Evolutionary conservation across 2,888 invertebrate species (phyloP).

Genomic region (Argyresthia albistria): DNA sequence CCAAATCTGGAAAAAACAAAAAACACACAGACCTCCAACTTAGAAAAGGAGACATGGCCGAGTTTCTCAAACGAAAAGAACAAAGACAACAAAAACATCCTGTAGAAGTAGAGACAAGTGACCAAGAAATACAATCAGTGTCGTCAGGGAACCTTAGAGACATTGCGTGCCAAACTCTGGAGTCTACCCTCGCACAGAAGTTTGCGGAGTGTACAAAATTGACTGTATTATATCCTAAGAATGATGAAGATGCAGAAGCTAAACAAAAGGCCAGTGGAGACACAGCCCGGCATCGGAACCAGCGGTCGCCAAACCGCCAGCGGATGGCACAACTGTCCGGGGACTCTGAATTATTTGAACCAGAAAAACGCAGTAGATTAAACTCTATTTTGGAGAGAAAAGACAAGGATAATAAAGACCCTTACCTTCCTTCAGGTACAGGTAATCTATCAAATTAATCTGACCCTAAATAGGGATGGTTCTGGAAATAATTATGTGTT

Average conservation of each 20-base stretch:
- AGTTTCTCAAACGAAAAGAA: conserved; percentile 55
- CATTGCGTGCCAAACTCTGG: conserved; percentile 58
- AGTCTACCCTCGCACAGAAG: conserved; percentile 46
- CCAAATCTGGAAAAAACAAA: conserved; percentile 44
- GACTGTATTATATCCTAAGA: conserved; percentile 60
- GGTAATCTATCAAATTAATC: not conserved
- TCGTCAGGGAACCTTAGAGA: conserved; percentile 46
- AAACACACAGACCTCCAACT: conserved; percentile 39
- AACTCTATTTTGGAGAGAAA: conserved; percentile 56
- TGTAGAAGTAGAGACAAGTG: conserved; percentile 15
- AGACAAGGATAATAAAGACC: conserved; percentile 37
- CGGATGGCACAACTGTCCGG: conserved; percentile 21
- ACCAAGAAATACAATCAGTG: conserved; percentile 32
- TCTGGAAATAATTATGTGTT: too few relatives aligned
- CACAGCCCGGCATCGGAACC: conserved; percentile 24
- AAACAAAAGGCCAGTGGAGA: conserved; percentile 59
- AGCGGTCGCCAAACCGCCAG: conserved; percentile 10
- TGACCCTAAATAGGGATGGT: too few relatives aligned
- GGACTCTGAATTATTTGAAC: conserved; percentile 35
- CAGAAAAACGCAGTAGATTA: conserved; percentile 42
- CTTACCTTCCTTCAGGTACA: conserved; percentile 56
- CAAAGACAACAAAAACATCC: conserved; percentile 17
- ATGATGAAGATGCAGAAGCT: conserved; percentile 34
- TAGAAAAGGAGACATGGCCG: conserved; percentile 63
- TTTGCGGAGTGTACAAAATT: conserved; percentile 49